Evolutionary conservation across 1,140 invertebrate genomes (phyloP), one percentile per base, ranked within the genome.

Genomic region (Vanessa atalanta): DNA sequence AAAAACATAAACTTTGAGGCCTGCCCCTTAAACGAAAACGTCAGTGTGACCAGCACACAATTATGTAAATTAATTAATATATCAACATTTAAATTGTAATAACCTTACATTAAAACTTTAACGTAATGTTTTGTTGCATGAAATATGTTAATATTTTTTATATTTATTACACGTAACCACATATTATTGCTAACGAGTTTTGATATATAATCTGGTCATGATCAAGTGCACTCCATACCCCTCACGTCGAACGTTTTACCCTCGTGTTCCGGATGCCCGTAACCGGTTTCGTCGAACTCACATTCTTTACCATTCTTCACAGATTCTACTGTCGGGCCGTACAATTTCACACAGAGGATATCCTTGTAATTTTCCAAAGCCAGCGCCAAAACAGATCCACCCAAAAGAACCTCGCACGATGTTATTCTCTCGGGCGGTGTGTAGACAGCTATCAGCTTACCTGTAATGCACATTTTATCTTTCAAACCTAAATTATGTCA

Each of bases 391-490:
- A 95, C 93, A 23, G 94, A 93, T 0, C 97, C 97, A 65, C 96
- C 95, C 48, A 95, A 93, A 9, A 95, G 94, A 16, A 97, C 94
- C 83, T 97, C 96, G 84, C 96, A 97, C 1, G 96, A 96, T 23
- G 95, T 95, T 64, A 98, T 95, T 43, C 95, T 94, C 71, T 94
- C 92, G 76, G 96, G 94, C 26, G 97, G 95, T 9, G 96, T 97
- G 93, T 97, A 96, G 14, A 97, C 96, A 31, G 97, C 95, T 79
- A 97, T 93, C 43, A 96, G 93, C 81, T 95, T 94, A 23, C 96
- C 97, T 97, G 88, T 37, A 43, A 43, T 9, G 6, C 3, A 11
- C 6, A 43, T 43, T 9, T 43, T 43, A 43, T 9, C 37, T 43
- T 11, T 43, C 7, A 43, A 43, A 8, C 6, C 0, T 1, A 9